Base-by-base conservation (phyloP, 1,140 invertebrate genomes). In the Glomeris maerens region DNA sequence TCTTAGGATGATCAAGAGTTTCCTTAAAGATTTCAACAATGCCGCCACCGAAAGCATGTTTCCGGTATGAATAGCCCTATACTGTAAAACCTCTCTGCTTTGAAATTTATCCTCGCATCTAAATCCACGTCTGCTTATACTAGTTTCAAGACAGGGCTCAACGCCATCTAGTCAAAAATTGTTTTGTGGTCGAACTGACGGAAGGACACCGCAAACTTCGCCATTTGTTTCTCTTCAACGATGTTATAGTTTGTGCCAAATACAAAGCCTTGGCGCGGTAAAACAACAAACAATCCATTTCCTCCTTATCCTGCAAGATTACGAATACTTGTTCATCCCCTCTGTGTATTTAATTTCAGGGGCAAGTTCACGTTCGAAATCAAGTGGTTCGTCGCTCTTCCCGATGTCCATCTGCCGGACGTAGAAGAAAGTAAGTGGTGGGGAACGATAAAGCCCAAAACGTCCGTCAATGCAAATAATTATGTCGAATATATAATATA, bases 241-340 rank as follows among this genome's bases (percentile, higher is more conserved):
- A 95, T 66, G 84, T 93, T 50, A 83, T 95, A 55, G 84, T 91
- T 21, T 94, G 90, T 71, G 89, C 91, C 45, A 95, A 94, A 71
- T 90, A 90, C 62, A 92, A 90, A 75, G 81, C 65, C 45, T 52
- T 50, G 4, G 53, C 49, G 38, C 44, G 53, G 44, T 52, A 23
- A 48, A 5, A 36, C 3, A 31, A 46, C 5, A 17, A 36, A 36
- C 31, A n/a, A n/a, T n/a, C n/a, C n/a, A n/a, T n/a, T 36, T 36
- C 10, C 31, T 36, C 20, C 23, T 44, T 10, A 10, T 13, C 23
- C 21, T 20, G n/a, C 7, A 20, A 42, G 5, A 7, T 7, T 42
- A 22, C 7, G 20, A 20, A 42, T 42, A 20, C 5, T 42, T 42
- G 20, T 20, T 7, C 5, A 10, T 20, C 41, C 31, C 17, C 17